These are phyloP conservation scores for Ptychoptera contaminata DNA, from an alignment of 2,888 invertebrate genomes.

Conservation along the genomic window DNA sequence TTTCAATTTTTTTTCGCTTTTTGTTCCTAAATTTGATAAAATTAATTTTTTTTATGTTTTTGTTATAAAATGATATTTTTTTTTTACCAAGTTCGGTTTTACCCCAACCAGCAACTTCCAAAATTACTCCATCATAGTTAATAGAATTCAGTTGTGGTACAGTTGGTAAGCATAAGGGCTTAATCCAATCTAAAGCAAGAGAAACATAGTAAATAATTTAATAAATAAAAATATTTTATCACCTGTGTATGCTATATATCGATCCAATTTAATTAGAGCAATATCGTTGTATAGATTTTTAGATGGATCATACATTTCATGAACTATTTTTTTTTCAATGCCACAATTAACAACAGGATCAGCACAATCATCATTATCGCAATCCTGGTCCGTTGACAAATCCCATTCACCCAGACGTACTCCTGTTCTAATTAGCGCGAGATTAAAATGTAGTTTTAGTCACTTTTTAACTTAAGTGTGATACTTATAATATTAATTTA, in stretches of 20 bases:
- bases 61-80: too few relatives aligned
- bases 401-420: conserved; percentile 35
- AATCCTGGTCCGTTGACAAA: conserved; percentile 41
- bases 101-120: conserved; percentile 50
- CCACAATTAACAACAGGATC: conserved; percentile 40
- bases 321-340: conserved; percentile 45
- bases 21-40: conserved; percentile 8
- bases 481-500: not conserved
- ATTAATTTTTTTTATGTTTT: too few relatives aligned
- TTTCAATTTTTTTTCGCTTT: conserved; percentile 38
- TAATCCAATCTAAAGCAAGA: conserved; percentile 20
- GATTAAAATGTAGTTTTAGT: not conserved
- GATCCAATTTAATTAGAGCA: conserved; percentile 46
- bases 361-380: conserved; percentile 36
- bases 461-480: not conserved
- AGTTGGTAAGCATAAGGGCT: conserved; percentile 43
- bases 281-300: conserved; percentile 52
- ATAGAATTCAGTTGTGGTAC: conserved; percentile 19
- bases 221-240: too few relatives aligned
- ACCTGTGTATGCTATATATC: conserved; percentile 37
- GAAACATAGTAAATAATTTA: not conserved
- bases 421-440: conserved; percentile 26
- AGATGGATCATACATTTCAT: conserved; percentile 46
- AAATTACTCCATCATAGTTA: conserved; percentile 28
- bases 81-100: conserved; percentile 33